Evolutionary conservation across 2,888 invertebrate genomes (phyloP).

Genomic region (Latrodectus elegans): DNA sequence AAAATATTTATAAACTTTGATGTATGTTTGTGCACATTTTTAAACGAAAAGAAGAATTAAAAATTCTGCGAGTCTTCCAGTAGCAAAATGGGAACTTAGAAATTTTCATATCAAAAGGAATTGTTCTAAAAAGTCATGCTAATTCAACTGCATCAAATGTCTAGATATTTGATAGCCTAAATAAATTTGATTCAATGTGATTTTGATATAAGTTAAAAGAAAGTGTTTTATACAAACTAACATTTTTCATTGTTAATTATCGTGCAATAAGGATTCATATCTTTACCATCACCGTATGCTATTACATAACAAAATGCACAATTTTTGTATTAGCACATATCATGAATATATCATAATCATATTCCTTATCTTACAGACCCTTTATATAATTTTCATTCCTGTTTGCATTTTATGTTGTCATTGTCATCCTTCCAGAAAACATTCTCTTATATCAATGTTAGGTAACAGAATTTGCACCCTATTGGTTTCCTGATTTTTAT

Average conservation of each 20-base stretch:
- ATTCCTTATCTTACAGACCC: background rate
- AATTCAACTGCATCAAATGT: background rate
- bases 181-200: background rate
- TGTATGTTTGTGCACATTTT: slow-evolving; percentile 45
- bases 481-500: too few species aligned
- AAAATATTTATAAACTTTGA: slow-evolving; percentile 35
- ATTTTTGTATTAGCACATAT: slow-evolving; percentile 36
- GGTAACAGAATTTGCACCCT: too few species aligned
- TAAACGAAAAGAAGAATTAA: slow-evolving; percentile 13
- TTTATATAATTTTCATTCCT: too few species aligned
- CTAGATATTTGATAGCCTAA: background rate
- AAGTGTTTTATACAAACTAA: background rate
- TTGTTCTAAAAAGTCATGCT: too few species aligned
- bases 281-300: background rate
- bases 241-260: background rate
- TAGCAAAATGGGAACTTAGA: slow-evolving; percentile 51
- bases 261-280: background rate
- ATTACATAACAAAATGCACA: slow-evolving; percentile 24
- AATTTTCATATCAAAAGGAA: slow-evolving; percentile 13
- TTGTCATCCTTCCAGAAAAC: too few species aligned
- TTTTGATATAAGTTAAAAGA: background rate
- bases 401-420: too few species aligned
- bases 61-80: slow-evolving; percentile 63
- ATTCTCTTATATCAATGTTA: too few species aligned
- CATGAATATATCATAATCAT: slow-evolving; percentile 7